A percentile compares a stretch with the other conserved stretches of the same genome.
Conservation (phyloP, 2,888 invertebrate species). For the Dyspetes luteomarginatus region DNA sequence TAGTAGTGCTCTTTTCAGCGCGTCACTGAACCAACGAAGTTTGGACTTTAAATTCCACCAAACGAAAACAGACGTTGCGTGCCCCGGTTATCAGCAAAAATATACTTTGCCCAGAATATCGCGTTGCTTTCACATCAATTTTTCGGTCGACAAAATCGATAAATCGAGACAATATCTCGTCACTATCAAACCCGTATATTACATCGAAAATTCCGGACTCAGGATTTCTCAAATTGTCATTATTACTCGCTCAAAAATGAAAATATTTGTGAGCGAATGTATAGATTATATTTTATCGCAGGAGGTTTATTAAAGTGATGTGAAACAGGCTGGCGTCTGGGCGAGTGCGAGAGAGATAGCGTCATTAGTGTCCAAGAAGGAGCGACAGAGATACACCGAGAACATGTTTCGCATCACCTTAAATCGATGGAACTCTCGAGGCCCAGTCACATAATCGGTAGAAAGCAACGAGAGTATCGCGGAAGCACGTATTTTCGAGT, state of each 20-base stretch:
- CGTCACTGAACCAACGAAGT: slow-evolving; percentile 23
- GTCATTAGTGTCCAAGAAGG: too few species aligned
- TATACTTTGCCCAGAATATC: not conserved
- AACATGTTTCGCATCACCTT: too few species aligned
- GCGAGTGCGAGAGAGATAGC: too few species aligned
- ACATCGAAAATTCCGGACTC: not conserved
- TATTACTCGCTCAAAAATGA: not conserved
- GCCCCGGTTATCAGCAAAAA: not conserved
- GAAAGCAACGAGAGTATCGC: not conserved
- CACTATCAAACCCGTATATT: not conserved
- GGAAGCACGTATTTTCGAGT: not conserved
- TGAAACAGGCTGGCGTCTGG: too few species aligned
- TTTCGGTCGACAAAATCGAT: slow-evolving; percentile 2
- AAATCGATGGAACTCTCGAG: not conserved
- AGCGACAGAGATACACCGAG: too few species aligned
- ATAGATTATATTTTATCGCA: too few species aligned
- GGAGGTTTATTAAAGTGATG: too few species aligned
- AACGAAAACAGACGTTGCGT: not conserved
- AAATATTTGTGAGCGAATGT: not conserved
- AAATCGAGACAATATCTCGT: not conserved
- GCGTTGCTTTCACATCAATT: not conserved
- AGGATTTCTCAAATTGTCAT: not conserved
- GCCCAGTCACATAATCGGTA: not conserved
- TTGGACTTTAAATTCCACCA: slow-evolving; percentile 20
- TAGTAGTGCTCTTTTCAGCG: not conserved